These are phyloP conservation scores for Heliconius hortense DNA, from an alignment of 2,888 invertebrate species.

Conservation along the genomic window DNA sequence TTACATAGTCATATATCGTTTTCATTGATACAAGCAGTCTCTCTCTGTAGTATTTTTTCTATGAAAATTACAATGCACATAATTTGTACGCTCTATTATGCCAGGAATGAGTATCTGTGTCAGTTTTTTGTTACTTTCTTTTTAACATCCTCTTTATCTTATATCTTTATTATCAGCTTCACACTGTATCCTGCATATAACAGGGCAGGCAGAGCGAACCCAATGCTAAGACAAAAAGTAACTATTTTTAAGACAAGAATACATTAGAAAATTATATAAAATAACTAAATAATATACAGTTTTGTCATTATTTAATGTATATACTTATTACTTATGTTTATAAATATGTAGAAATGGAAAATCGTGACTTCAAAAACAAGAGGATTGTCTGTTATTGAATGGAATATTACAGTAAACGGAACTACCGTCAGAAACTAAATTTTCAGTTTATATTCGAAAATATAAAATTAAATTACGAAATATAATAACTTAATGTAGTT, in stretches of 20 bases:
- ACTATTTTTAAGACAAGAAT: not conserved
- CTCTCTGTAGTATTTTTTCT: not conserved
- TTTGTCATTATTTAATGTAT: not conserved
- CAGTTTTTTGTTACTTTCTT: not conserved
- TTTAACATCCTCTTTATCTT: not conserved
- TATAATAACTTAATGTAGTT: no score
- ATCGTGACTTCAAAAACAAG: constrained; percentile 21
- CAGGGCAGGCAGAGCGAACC: no score
- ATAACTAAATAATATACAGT: not conserved
- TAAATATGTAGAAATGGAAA: not conserved
- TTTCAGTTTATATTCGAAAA: not conserved
- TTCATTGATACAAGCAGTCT: no score
- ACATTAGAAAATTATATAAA: not conserved
- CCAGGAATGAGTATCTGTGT: constrained; percentile 5
- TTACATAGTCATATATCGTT: no score
- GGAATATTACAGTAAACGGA: constrained; percentile 8
- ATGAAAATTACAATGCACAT: constrained; percentile 12
- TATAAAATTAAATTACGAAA: not conserved
- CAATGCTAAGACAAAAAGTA: no score
- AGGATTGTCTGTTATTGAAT: constrained; percentile 21
- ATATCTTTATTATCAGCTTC: no score
- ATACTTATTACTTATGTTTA: not conserved
- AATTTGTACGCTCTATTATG: constrained; percentile 10
- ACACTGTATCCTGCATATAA: no score
- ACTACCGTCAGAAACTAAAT: constrained; percentile 22